Evolutionary conservation across 30 jellyfish, hydroid and myxozoan genomes (phyloP).

Genomic region (Aurelia sp.): DNA sequence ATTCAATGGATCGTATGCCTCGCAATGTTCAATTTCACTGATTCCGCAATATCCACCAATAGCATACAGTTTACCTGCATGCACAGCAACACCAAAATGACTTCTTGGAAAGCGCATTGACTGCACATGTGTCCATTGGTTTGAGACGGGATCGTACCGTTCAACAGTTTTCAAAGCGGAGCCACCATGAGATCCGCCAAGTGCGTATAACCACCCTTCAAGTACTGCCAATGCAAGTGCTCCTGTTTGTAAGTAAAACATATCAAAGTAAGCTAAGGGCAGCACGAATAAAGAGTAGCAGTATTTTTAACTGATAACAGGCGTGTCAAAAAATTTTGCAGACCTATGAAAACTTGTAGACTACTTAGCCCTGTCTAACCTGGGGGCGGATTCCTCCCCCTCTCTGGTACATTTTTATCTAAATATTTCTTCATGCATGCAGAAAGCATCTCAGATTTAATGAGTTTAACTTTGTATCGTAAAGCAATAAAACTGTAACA

Average conservation of each 20-base stretch:
- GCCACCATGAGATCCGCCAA: conserved; percentile 92
- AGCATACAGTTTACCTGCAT: conserved; percentile 75
- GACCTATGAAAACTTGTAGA: too few relatives aligned
- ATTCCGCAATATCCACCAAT: conserved; percentile 96
- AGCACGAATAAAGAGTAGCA: too few relatives aligned
- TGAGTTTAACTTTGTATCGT: too few relatives aligned
- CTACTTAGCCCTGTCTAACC: too few relatives aligned
- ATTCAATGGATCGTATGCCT: conserved; percentile 71
- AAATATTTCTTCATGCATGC: too few relatives aligned
- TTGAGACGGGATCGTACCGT: conserved; percentile 82
- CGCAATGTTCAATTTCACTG: conserved; percentile 95
- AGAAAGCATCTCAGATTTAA: too few relatives aligned
- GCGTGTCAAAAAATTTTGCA: too few relatives aligned
- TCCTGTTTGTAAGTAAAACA: conserved; percentile 32
- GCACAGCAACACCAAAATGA: conserved; percentile 83
- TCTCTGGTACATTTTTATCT: too few relatives aligned
- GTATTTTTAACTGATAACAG: too few relatives aligned
- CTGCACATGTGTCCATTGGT: conserved; percentile 80
- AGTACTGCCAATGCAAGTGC: conserved; percentile 81
- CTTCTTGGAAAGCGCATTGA: conserved; percentile 90
- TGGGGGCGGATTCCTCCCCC: too few relatives aligned
- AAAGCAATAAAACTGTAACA: too few relatives aligned
- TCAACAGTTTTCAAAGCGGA: conserved; percentile 85
- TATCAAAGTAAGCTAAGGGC: too few relatives aligned
- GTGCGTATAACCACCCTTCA: conserved; percentile 96